Evolutionary conservation across 2,113 vertebrate species (phyloP).

Genomic region (Rhynchomys soricoides): DNA sequence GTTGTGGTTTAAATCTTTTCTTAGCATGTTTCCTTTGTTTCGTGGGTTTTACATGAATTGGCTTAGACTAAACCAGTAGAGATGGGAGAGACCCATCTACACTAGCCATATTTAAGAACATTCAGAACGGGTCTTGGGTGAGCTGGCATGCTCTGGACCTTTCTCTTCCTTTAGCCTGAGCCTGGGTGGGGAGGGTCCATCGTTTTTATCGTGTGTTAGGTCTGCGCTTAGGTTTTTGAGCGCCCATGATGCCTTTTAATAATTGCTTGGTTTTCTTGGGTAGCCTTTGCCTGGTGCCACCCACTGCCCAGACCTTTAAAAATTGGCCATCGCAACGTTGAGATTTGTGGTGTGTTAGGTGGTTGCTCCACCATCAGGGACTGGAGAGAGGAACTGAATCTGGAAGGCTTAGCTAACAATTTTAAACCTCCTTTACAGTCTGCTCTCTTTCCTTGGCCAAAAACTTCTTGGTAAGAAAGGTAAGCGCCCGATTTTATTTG

Average conservation of each 20-base stretch:
- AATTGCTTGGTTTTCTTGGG: background rate
- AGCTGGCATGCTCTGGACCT: rapidly evolving
- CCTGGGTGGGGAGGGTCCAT: conserved; percentile 64
- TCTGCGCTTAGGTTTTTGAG: background rate
- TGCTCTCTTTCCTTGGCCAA: background rate
- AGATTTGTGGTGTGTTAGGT: background rate
- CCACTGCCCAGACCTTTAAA: background rate
- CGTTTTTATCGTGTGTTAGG: background rate
- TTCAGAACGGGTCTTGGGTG: background rate
- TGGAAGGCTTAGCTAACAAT: background rate
- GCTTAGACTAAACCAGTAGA: conserved; percentile 79
- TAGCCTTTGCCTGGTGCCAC: background rate
- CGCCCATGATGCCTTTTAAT: background rate
- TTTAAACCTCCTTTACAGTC: background rate
- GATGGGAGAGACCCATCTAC: conserved; percentile 64
- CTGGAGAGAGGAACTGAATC: background rate
- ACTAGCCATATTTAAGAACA: conserved; percentile 60
- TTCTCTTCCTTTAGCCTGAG: background rate
- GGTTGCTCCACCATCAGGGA: background rate
- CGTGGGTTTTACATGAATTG: conserved; percentile 76
- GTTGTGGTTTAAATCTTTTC: conserved; percentile 85
- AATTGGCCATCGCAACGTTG: background rate
- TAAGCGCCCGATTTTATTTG: conserved; percentile 85
- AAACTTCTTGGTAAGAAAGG: conserved; percentile 76
- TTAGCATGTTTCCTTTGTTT: conserved; percentile 75